phyloP scores from a whole-genome alignment of 2,888 invertebrate genomes.

The Ochlodes sylvanus region DNA sequence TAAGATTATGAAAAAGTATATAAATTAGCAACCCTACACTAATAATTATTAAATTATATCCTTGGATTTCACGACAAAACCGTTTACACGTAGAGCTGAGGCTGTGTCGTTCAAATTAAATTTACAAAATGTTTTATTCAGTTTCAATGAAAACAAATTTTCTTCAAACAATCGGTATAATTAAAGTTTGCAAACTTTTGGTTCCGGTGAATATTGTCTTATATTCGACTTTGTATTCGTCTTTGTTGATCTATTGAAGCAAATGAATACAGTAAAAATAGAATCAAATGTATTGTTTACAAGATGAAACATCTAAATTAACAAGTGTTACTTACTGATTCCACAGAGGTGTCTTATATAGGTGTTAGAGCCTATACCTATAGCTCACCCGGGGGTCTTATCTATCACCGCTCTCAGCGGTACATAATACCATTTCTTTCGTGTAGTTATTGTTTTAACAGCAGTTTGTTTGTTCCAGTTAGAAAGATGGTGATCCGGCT shows the following conservation, averaged over 20 bases:
- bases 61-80: constrained; percentile 6
- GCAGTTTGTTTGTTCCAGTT: too few species aligned
- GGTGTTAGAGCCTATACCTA: too few species aligned
- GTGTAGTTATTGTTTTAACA: too few species aligned
- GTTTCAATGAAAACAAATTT: constrained; percentile 40
- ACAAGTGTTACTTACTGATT: too few species aligned
- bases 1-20: background rate
- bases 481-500: too few species aligned
- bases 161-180: constrained; percentile 41
- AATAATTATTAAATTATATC: background rate
- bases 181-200: constrained; percentile 38
- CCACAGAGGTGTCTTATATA: too few species aligned
- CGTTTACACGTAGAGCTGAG: constrained; percentile 14
- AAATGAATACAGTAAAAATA: background rate
- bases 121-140: constrained; percentile 41
- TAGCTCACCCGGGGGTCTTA: too few species aligned
- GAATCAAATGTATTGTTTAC: background rate
- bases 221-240: constrained; percentile 1
- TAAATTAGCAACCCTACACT: background rate
- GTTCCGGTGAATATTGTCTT: constrained; percentile 27
- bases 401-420: too few species aligned
- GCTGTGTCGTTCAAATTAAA: constrained; percentile 25
- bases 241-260: background rate
- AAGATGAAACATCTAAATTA: background rate
- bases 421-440: too few species aligned